phyloP scores from a whole-genome alignment of 1,140 invertebrate genomes.

The Microplitis mediator region DNA sequence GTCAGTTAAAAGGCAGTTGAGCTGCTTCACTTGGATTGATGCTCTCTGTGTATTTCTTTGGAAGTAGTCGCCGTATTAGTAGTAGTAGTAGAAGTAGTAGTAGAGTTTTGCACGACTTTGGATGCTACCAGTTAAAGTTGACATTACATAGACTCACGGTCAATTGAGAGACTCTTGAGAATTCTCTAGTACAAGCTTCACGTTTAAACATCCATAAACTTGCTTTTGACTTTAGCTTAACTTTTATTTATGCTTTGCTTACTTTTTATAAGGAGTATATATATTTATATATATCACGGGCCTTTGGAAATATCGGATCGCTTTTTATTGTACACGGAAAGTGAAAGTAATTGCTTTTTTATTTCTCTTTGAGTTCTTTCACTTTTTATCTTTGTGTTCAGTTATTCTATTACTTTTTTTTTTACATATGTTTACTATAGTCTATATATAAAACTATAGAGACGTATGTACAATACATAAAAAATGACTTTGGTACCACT shows the following conservation, averaged over 20 bases:
- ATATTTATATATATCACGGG: neutral
- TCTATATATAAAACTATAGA: neutral
- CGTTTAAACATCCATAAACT: slow-evolving; percentile 1
- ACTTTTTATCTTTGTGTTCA: neutral
- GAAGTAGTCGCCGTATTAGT: too few relatives aligned
- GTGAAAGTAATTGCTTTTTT: slow-evolving; percentile 6
- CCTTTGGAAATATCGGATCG: neutral
- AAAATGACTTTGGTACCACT: neutral
- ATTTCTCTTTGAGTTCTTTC: neutral
- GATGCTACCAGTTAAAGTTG: neutral
- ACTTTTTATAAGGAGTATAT: neutral
- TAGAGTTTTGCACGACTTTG: slow-evolving; percentile 2
- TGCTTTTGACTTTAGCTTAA: slow-evolving; percentile 4
- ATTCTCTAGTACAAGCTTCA: slow-evolving; percentile 3
- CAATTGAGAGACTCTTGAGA: slow-evolving; percentile 12
- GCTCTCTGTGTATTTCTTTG: too few relatives aligned
- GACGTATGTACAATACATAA: neutral
- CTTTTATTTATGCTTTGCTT: neutral
- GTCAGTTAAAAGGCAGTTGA: too few relatives aligned
- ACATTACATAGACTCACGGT: slow-evolving; percentile 7
- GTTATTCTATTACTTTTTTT: neutral
- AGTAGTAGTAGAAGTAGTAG: too few relatives aligned
- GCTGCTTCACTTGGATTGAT: too few relatives aligned
- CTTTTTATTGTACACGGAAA: neutral
- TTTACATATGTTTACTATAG: neutral